Evolutionary conservation across 1,140 invertebrate genomes (phyloP), one percentile per base, ranked within the genome.

Genomic region (Agrilus planipennis): DNA sequence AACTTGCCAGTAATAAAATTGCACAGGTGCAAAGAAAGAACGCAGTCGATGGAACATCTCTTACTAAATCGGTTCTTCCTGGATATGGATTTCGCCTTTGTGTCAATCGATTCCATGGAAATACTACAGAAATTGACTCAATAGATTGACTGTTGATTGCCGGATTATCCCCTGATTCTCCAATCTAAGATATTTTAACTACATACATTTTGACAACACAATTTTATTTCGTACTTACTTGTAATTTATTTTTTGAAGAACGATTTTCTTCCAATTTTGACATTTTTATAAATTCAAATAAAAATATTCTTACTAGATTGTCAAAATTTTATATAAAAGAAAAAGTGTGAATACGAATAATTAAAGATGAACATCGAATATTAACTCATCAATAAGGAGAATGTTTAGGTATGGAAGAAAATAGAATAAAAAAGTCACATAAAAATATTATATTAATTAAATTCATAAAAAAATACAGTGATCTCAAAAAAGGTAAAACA

Each of bases 41-140:
- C 7, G 19, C 14, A 14, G 14, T 2, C 12, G 34, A 21, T 5
- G 12, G 11, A 2, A 36, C 16, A 21, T 36, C 34, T 14, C 34
- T 6, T n/a, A 12, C 21, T n/a, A n/a, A n/a, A 36, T 11, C 18
- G 20, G 20, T 11, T 5, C 14, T 23, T 3, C 16, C 32, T 4
- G 19, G 4, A 21, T 21, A 5, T 21, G 4, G n/a, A 4, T 2
- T 23, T 36, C 34, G 5, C 5, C 4, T 34, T 21, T 22, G 34
- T 3, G 18, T 4, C 4, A 22, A 21, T 12, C 3, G 2, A 11
- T 21, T 21, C 30, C 30, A 32, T 21, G 34, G 34, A 23, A 36
- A 36, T 15, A 22, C 23, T 7, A 36, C 18, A 22, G 34, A 36
- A 12, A 36, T 4, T 15, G 34, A 36, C 20, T 36, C 34, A 12